Evolutionary conservation across 2,797 vertebrate genomes (phyloP).

Genomic region (Neosalanx taihuensis): DNA sequence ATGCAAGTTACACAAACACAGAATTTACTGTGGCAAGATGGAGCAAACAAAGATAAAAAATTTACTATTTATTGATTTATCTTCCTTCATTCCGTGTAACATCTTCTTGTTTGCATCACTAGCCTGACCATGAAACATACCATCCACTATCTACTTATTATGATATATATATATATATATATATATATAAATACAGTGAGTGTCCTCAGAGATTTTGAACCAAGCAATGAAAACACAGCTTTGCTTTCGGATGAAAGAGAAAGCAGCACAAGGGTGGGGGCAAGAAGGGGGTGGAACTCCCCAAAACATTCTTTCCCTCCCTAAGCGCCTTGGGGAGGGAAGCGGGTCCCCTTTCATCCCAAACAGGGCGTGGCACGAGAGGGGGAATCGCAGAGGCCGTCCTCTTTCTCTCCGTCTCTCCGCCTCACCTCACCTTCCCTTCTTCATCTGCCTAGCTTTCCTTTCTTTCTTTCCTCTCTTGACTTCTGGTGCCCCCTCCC

Average conservation of each 20-base stretch:
- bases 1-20: too few species aligned
- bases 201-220: neutral
- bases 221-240: neutral
- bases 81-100: neutral
- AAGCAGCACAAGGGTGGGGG: neutral
- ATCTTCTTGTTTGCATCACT: neutral
- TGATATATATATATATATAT: neutral
- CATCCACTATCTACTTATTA: neutral
- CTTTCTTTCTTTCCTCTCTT: neutral
- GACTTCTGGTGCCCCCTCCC: neutral
- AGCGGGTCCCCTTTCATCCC: constrained; percentile 7
- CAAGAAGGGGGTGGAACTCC: neutral
- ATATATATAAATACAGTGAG: neutral
- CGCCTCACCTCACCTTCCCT: too few species aligned
- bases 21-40: too few species aligned
- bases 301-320: constrained; percentile 9
- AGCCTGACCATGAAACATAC: neutral
- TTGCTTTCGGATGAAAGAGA: neutral
- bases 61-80: constrained; percentile 3
- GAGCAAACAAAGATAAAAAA: too few species aligned
- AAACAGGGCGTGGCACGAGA: constrained; percentile 1
- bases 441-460: too few species aligned
- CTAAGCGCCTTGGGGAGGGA: neutral
- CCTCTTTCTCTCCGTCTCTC: neutral
- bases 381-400: neutral